Percentiles rank a stretch among this genome's conserved stretches.
These are phyloP conservation scores for Spilarctia lutea DNA, from an alignment of 2,888 invertebrate genomes.

Conservation along the genomic window DNA sequence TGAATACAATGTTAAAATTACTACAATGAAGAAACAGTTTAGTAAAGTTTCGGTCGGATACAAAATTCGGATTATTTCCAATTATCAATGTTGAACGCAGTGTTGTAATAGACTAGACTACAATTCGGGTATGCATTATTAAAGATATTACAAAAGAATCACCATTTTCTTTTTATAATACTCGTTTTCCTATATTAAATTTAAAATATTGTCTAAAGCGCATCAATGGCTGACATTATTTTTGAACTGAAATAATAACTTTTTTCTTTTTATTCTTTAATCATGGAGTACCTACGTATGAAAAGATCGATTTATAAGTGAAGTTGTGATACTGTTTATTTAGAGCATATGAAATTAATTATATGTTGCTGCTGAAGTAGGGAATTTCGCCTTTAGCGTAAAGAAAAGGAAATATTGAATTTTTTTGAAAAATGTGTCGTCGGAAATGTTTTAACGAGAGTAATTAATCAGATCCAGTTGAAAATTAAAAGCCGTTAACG, in stretches of 20 bases:
- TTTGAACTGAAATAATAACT: background rate
- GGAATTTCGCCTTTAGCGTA: background rate
- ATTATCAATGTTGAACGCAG: background rate
- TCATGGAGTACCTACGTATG: background rate
- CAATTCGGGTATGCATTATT: background rate
- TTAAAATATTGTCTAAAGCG: slow-evolving; percentile 36
- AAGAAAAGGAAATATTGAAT: background rate
- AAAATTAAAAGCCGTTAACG: slow-evolving; percentile 53
- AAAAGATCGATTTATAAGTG: background rate
- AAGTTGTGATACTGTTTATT: background rate
- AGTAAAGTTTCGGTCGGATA: background rate
- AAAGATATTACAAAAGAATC: too few relatives aligned
- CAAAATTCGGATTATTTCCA: background rate
- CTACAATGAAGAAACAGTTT: background rate
- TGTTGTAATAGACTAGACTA: background rate
- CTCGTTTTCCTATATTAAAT: slow-evolving; percentile 25
- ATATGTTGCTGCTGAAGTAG: background rate
- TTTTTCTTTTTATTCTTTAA: background rate
- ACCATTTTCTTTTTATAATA: slow-evolving; percentile 1
- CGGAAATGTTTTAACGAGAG: slow-evolving; percentile 44
- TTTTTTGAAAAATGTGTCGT: background rate
- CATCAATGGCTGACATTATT: slow-evolving; percentile 20
- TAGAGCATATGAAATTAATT: background rate
- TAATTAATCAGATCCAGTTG: slow-evolving; percentile 54
- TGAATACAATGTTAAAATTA: background rate